phyloP scores from a whole-genome alignment of 2,113 vertebrate genomes.

The Gymnobelideus leadbeateri region DNA sequence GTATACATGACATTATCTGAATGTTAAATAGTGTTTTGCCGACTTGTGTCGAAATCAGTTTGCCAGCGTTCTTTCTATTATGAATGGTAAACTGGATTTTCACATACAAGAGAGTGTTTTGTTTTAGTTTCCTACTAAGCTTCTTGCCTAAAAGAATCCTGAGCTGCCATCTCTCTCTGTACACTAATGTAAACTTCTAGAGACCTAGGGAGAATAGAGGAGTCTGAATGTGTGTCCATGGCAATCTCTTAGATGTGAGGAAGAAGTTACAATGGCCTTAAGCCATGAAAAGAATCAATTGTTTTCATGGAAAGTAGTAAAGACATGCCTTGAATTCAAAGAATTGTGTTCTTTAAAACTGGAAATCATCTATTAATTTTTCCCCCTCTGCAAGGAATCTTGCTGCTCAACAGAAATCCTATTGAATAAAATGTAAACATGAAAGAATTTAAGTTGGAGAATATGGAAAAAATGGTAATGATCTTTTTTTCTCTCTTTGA shows the following conservation, averaged over 20 bases:
- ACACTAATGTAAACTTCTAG: constrained; percentile 78
- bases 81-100: constrained; percentile 64
- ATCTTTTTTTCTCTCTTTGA: constrained; percentile 9
- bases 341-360: constrained; percentile 82
- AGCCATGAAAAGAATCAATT: constrained; percentile 85
- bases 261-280: constrained; percentile 85
- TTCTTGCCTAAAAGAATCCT: constrained; percentile 45
- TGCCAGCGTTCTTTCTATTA: not conserved
- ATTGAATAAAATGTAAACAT: constrained; percentile 42
- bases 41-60: not conserved
- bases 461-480: not conserved
- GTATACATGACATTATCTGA: constrained; percentile 4
- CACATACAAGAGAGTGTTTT: constrained; percentile 48
- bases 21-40: constrained; percentile 36
- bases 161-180: constrained; percentile 69
- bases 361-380: constrained; percentile 71
- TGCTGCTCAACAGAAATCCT: constrained; percentile 54
- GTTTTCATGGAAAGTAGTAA: constrained; percentile 85
- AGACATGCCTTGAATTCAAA: constrained; percentile 88
- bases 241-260: constrained; percentile 82
- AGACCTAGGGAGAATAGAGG: constrained; percentile 73
- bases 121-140: constrained; percentile 67
- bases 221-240: constrained; percentile 87
- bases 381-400: constrained; percentile 64
- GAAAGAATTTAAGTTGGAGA: not conserved